These are phyloP conservation scores for Ailuropoda melanoleuca DNA, from an alignment of 2,113 vertebrate species.

Conservation along the genomic window DNA sequence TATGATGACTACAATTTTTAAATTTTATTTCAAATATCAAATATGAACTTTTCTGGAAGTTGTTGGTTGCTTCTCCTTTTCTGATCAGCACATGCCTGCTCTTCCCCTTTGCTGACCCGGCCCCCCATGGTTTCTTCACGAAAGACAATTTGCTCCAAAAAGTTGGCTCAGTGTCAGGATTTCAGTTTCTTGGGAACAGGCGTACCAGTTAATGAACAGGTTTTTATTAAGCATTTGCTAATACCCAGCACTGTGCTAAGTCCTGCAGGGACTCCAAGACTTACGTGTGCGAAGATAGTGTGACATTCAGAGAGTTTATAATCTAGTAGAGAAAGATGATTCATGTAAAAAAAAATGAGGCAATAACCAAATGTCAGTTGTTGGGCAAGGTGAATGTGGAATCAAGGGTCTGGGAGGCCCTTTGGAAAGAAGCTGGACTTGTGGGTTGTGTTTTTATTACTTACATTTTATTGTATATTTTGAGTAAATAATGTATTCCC, in stretches of 20 bases:
- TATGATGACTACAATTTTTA: neutral
- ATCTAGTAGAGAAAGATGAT: neutral
- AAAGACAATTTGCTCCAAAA: neutral
- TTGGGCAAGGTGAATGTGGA: neutral
- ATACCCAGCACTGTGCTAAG: neutral
- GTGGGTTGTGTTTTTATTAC: neutral
- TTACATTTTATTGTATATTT: neutral
- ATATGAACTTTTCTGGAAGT: neutral
- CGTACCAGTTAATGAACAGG: neutral
- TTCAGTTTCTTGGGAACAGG: neutral
- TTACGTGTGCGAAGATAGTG: neutral
- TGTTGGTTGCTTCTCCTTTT: neutral
- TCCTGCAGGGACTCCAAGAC: neutral
- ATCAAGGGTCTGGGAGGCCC: neutral
- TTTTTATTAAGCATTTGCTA: neutral
- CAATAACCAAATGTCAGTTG: neutral
- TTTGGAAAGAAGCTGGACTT: neutral
- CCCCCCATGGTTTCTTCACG: neutral
- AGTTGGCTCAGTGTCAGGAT: neutral
- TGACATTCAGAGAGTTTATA: neutral
- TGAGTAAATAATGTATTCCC: neutral
- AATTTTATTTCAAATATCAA: neutral
- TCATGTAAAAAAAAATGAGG: neutral
- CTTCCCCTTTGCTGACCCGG: neutral
- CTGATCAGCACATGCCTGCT: neutral